Evolutionary conservation across 1,140 invertebrate genomes (phyloP), one percentile per base, ranked within the genome.

Genomic region (Microplitis demolitor): DNA sequence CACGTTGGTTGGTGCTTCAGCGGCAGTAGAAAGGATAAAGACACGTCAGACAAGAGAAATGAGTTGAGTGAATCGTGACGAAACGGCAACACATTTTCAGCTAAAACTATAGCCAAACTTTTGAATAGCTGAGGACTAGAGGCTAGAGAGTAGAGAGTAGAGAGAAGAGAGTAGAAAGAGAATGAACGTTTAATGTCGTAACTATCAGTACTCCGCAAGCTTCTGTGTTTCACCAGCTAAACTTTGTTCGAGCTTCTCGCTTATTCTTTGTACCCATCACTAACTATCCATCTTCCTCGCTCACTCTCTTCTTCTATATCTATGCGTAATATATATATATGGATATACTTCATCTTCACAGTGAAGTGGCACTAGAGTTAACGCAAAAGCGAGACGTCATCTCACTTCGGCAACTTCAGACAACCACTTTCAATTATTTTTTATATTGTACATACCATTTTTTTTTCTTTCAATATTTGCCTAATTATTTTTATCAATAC

Each of bases 201-300:
- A 73, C 71, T 73, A 73, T 73, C 56, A 54, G 66, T 68, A 73
- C 71, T 68, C 64, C 71, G 66, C 71, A 73, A 39, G 54, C 66
- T 68, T 58, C 71, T 50, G 37, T 67, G 54, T 67, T 72, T 72
- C 71, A 68, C 54, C 45, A 60, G 60, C 14, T 62, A 73, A 73
- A 73, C 71, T 73, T 73, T 73, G 66, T 60, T 73, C 66, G 24
- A 31, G 24, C 60, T 4, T 73, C 66, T 45, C 45, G 24, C 60
- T 4, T 37, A 51, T 63, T 50, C 60, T 53, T 37, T 14, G 33
- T 45, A 62, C 39, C 39, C 39, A 11, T 24, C 24, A 24, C 24
- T 24, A 2, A 24, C 39, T 9, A 50, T 50, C 35, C 60, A 33
- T 11, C n/a, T 11, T 13, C 51, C 39, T 45, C 39, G 2, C 39